These are phyloP conservation scores for Sipha maydis DNA, from an alignment of 2,888 invertebrate species.

Conservation along the genomic window DNA sequence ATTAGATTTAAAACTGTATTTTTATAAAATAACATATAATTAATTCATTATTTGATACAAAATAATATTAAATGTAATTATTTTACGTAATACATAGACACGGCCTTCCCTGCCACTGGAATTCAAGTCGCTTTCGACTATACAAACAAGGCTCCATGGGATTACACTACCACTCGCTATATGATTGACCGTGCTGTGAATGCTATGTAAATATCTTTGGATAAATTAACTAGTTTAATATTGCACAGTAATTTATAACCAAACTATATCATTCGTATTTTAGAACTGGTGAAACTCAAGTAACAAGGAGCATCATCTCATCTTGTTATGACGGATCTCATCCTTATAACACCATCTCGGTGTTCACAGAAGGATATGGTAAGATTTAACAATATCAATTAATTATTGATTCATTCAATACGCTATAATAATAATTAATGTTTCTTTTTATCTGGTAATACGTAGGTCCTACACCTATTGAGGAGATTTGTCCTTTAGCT, in stretches of 20 bases:
- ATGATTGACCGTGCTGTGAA: constrained; percentile 4
- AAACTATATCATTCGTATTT: not conserved
- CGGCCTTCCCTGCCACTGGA: not conserved
- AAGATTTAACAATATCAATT: not conserved
- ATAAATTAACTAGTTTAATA: not conserved
- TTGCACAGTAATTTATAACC: too few species aligned
- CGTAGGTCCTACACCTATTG: not conserved
- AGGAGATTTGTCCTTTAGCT: not conserved
- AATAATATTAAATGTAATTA: not conserved
- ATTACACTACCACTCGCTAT: not conserved
- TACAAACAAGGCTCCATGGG: not conserved
- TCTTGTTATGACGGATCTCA: not conserved
- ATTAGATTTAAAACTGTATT: not conserved
- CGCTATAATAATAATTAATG: not conserved
- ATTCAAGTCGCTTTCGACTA: not conserved
- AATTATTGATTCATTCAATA: not conserved
- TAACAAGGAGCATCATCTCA: not conserved
- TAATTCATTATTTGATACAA: too few species aligned
- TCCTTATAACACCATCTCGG: not conserved
- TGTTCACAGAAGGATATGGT: not conserved
- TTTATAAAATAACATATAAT: too few species aligned
- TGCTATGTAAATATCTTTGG: not conserved
- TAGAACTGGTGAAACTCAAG: not conserved
- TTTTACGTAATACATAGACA: not conserved
- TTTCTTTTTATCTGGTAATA: not conserved